These are phyloP conservation scores for Scaptomyza parva DNA, from an alignment of 2,888 invertebrate genomes.

Conservation along the genomic window DNA sequence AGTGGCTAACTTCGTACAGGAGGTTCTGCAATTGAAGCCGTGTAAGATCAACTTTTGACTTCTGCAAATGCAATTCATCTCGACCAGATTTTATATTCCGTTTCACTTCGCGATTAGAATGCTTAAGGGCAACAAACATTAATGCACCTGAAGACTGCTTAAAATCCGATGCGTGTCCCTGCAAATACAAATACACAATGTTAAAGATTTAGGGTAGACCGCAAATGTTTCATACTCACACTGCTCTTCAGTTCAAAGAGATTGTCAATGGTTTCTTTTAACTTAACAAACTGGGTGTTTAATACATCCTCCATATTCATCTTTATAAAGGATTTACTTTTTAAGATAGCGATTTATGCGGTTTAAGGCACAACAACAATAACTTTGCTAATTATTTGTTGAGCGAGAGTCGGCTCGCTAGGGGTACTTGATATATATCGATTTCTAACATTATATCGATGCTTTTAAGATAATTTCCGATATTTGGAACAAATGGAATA, in stretches of 20 bases:
- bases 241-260: constrained; percentile 89
- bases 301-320: constrained; percentile 56
- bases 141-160: constrained; percentile 91
- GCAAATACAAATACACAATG: constrained; percentile 3
- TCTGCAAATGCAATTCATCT: constrained; percentile 92
- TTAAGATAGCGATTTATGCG: neutral
- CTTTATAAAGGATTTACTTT: neutral
- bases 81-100: constrained; percentile 93
- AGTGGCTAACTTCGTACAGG: constrained; percentile 96
- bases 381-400: neutral
- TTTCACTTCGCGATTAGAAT: constrained; percentile 95
- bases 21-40: constrained; percentile 96
- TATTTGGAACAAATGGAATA: neutral
- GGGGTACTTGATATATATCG: neutral
- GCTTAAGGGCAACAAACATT: constrained; percentile 93
- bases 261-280: constrained; percentile 89
- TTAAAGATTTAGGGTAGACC: constrained; percentile 64
- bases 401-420: neutral
- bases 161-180: constrained; percentile 85
- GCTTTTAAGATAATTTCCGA: neutral
- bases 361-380: neutral
- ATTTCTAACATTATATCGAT: neutral
- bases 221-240: constrained; percentile 85
- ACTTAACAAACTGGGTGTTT: constrained; percentile 87
- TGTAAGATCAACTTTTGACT: constrained; percentile 94